Evolutionary conservation across 2,888 invertebrate genomes (phyloP), one percentile per base, ranked within the genome.

Genomic region (Saturnia pavonia): DNA sequence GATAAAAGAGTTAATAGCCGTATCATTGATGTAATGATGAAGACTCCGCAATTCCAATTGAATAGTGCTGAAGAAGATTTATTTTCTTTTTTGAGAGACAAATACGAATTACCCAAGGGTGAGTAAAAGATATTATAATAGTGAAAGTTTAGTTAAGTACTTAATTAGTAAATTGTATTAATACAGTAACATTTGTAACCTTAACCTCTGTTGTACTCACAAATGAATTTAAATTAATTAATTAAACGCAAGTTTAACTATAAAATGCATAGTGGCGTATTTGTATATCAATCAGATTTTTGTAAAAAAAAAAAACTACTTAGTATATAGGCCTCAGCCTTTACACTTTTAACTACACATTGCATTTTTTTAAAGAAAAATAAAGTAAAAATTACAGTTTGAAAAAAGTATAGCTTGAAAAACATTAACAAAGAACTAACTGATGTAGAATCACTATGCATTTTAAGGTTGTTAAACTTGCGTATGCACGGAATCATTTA

Each of bases 51-150:
- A 75, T 81, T 87, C 40, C 78, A 85, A 12, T 70, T 88, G 43
- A 80, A 82, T 54, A 82, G 80, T 0, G 82, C 81, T 11, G 83
- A 83, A 72, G 82, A 83, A 0, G 91, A 91, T 70, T 73, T 88
- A 68, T 81, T 91, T 65, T 78, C 85, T 0, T 75, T 89, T 67
- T 74, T 91, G 54, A 82, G 84, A 72, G 91, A 92, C 72, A 78
- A 86, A 73, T 92, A 91, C 73, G 86, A 88, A 69, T 77, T 92
- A 66, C 92, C 92, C 22, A 87, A 88, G 84, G 91, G 92, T 89
- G 77, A 82, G 87, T 77, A 2, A 68, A 25, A 67, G 14, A 27
- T 43, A 27, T n/a, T n/a, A 19, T 40, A 43, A 12, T 43, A 40
- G 14, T 12, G 4, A 67, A 19, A n/a, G 6, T 7, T 66, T 16